phyloP scores from a whole-genome alignment of 2,113 vertebrate species.

The Podarcis cretensis region DNA sequence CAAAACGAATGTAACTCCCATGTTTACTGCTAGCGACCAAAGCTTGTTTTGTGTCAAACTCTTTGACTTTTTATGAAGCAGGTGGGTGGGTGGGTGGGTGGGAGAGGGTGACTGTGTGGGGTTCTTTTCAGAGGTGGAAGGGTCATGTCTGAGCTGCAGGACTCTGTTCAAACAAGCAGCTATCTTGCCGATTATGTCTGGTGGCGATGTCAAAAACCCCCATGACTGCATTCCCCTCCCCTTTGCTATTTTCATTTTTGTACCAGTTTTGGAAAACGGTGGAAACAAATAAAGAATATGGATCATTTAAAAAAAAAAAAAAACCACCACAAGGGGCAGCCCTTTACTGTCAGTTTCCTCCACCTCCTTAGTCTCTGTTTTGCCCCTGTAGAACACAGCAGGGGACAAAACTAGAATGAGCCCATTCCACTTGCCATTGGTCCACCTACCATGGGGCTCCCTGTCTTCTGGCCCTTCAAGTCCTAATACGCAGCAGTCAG shows the following conservation, averaged over 20 bases:
- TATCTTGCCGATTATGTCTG: slow-evolving; percentile 31
- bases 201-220: background rate
- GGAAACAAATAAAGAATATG: slow-evolving; percentile 61
- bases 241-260: slow-evolving; percentile 34
- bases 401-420: no score
- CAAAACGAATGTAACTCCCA: slow-evolving; percentile 79
- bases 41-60: slow-evolving; percentile 73
- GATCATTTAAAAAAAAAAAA: slow-evolving; percentile 22
- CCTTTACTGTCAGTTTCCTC: no score
- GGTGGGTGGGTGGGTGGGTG: slow-evolving; percentile 19
- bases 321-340: no score
- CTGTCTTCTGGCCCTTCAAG: background rate
- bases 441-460: no score
- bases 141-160: slow-evolving; percentile 4
- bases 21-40: slow-evolving; percentile 87
- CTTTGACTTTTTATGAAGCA: slow-evolving; percentile 59
- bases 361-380: no score
- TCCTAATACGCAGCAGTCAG: no score
- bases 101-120: background rate
- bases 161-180: slow-evolving; percentile 38
- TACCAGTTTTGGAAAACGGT: slow-evolving; percentile 59
- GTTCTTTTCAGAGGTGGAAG: slow-evolving; percentile 7
- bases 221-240: slow-evolving; percentile 14
- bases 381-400: no score
- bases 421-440: no score